Conservation (phyloP, 1,140 invertebrate genomes). For the Drosophila albomicans region DNA sequence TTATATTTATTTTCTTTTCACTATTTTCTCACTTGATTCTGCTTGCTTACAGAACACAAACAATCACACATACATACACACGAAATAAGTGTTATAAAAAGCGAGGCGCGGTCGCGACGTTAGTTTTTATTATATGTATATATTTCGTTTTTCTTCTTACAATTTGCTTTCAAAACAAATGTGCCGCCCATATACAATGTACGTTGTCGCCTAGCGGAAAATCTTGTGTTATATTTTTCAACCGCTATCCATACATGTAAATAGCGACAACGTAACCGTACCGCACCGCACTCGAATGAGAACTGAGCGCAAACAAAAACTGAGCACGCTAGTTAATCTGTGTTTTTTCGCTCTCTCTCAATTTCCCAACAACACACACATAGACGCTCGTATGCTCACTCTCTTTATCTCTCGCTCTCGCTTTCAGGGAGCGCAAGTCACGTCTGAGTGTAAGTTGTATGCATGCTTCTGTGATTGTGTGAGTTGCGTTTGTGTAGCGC, state of each 20-base stretch:
- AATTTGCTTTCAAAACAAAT: constrained; percentile 78
- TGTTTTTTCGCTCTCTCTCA: constrained; percentile 31
- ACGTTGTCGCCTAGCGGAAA: constrained; percentile 60
- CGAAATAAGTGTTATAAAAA: constrained; percentile 41
- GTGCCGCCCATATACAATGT: constrained; percentile 59
- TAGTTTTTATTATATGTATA: constrained; percentile 30
- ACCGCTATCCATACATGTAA: constrained; percentile 45
- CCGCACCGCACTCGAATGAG: constrained; percentile 71
- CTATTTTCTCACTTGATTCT: constrained; percentile 69
- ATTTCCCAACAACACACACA: constrained; percentile 4
- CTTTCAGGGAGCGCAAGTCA: constrained; percentile 38
- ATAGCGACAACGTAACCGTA: constrained; percentile 60
- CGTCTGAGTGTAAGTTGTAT: constrained; percentile 19
- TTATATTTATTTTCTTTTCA: constrained; percentile 53
- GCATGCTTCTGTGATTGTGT: constrained; percentile 12
- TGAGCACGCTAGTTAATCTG: constrained; percentile 55
- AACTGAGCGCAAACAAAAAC: constrained; percentile 66
- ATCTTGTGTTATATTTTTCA: constrained; percentile 64
- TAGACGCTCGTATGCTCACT: constrained; percentile 18
- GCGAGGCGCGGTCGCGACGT: constrained; percentile 68
- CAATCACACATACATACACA: constrained; percentile 47
- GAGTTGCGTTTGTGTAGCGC: constrained; percentile 44
- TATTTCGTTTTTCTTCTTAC: constrained; percentile 66
- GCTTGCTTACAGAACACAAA: constrained; percentile 38
- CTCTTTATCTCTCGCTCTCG: constrained; percentile 34